Evolutionary conservation across 2,888 invertebrate genomes (phyloP), one percentile per base, ranked within the genome.

Genomic region (Dicranocentrus wangi): DNA sequence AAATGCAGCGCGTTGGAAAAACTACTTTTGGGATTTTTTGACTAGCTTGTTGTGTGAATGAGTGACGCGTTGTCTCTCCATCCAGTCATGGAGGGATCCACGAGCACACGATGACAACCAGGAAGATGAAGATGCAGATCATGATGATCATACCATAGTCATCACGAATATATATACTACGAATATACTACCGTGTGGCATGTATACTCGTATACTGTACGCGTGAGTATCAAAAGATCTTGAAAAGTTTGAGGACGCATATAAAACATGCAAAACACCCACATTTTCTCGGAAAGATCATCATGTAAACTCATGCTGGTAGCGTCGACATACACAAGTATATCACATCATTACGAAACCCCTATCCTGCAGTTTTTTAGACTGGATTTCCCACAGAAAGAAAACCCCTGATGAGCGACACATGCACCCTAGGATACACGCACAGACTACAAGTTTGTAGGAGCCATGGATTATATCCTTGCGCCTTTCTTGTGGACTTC

Each of bases 1-100:
- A 58, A 42, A 23, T 65, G 23, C 65, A 28, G 21, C 5, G 32
- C 3, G 28, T n/a, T 55, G 55, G 25, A 70, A 55, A 70, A 70
- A 77, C 61, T 78, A 27, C 21, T 66, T 61, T 72, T 19, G 19
- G 65, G 53, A 55, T 17, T 10, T 77, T 60, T 53, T 27, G 15
- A 23, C 60, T 68, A 23, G 23, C 58, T 70, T 72, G 72, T 72
- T 55, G 47, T 71, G 66, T 63, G 66, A 73, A 53, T 69, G 80
- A 80, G 69, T 80, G 80, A 80, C 80, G 73, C 73, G 73, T 55
- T 80, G 80, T 80, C 80, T 73, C 73, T 60, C 72, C 53, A 66
- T 65, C 28, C 78, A 79, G 43, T 63, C 66, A 55, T 21, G 17
- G 69, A 32, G 32, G 13, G 72, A 79, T 43, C 60, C 51, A 66